Evolutionary conservation across 2,888 invertebrate genomes (phyloP), one percentile per base, ranked within the genome.

Genomic region (Autographa pulchrina): DNA sequence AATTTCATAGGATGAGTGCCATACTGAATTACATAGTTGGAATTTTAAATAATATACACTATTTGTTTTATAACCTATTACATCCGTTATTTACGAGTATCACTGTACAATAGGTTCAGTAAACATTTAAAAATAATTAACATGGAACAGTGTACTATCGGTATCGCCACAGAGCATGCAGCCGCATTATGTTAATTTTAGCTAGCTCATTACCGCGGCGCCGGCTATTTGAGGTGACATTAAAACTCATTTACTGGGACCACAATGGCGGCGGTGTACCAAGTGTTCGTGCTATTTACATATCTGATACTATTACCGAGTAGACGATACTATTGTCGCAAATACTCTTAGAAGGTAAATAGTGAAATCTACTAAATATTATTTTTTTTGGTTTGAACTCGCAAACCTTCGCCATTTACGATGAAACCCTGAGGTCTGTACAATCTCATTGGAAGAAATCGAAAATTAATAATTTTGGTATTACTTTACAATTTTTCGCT

Each of bases 261-360:
- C 63, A 73, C 65, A 78, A 56, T 61, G 59, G 38, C 68, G 48
- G 32, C 52, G 65, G 65, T 58, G 61, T 25, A 54, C 54, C 20
- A 20, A 35, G 31, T 35, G 65, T 58, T 41, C 66, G 61, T 74
- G 61, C 52, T 78, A 43, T 18, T 54, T 64, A 59, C 74, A 68
- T 68, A 16, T 54, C 54, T 11, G 11, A 54, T 11, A 56, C 25
- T 56, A 56, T 56, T 56, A 18, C 54, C 54, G 54, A 20, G 54
- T 11, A 25, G 54, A n/a, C 48, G 43, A 43, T 43, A 43, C 16
- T 48, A n/a, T 48, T n/a, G 48, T n/a, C 16, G 7, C 6, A n/a
- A 7, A 48, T 16, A 43, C 16, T 1, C 43, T 16, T n/a, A 16
- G 16, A n/a, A 48, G 48, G 48, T 16, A n/a, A n/a, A n/a, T 43